Evolutionary conservation across 1,140 invertebrate species (phyloP).

Genomic region (Lepidurus packardi): DNA sequence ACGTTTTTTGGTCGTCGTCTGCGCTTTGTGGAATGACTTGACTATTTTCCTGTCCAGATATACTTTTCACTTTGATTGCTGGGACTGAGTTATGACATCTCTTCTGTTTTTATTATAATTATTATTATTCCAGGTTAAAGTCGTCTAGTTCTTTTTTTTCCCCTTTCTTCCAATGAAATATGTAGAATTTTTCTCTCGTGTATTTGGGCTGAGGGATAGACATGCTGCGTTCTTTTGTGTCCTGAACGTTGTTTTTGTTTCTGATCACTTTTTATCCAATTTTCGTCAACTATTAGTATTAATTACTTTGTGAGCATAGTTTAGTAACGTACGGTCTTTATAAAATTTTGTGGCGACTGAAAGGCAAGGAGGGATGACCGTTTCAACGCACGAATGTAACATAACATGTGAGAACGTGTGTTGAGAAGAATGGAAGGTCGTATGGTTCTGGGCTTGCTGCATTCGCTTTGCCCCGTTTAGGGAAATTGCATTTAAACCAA

Average conservation of each 20-base stretch:
- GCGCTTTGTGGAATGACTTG: background rate
- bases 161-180: background rate
- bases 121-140: conserved; percentile 19
- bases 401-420: conserved; percentile 1
- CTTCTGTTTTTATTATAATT: background rate
- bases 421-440: conserved; percentile 1
- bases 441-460: background rate
- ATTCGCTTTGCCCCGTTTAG: background rate
- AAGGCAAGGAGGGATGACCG: background rate
- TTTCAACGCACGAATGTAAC: conserved; percentile 21
- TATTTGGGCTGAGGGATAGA: background rate
- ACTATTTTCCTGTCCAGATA: conserved; percentile 6
- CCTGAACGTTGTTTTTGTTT: conserved; percentile 1
- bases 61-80: background rate
- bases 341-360: background rate
- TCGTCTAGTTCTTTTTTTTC: background rate
- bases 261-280: conserved; percentile 1
- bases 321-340: background rate
- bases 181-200: background rate
- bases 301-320: background rate
- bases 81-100: background rate
- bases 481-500: background rate
- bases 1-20: conserved; percentile 9
- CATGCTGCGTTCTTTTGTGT: background rate
- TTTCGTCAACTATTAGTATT: background rate